Evolutionary conservation across 2,113 vertebrate species (phyloP).

Genomic region (Colinus virginianus): DNA sequence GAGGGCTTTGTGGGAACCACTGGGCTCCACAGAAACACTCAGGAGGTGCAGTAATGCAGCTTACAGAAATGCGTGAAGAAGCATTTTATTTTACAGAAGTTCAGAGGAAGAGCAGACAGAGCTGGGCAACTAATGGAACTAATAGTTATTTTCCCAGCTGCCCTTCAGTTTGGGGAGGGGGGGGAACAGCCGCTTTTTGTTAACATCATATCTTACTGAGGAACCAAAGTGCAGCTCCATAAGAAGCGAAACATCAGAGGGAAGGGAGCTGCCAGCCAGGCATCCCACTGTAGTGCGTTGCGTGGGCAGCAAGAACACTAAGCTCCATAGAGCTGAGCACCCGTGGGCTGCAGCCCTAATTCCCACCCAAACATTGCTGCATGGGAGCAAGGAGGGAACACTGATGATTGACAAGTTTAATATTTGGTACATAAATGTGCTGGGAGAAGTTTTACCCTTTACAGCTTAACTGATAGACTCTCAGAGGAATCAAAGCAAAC

Average conservation of each 20-base stretch:
- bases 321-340: not conserved
- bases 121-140: not conserved
- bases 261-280: not conserved
- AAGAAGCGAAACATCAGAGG: not conserved
- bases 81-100: not conserved
- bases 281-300: not conserved
- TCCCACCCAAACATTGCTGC: fast-evolving
- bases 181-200: not conserved
- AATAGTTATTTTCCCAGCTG: not conserved
- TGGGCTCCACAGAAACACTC: not conserved
- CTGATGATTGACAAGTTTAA: not conserved
- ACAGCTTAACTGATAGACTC: not conserved
- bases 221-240: not conserved
- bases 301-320: not conserved
- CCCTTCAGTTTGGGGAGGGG: not conserved
- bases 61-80: not conserved
- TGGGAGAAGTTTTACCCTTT: not conserved
- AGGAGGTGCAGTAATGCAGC: not conserved
- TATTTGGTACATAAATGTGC: not conserved
- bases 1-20: not conserved
- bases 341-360: not conserved
- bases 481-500: not conserved
- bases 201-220: not conserved
- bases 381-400: not conserved
- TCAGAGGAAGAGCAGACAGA: not conserved